Conservation (phyloP, 2,797 vertebrate species). For the Kryptopterus vitreolus region DNA sequence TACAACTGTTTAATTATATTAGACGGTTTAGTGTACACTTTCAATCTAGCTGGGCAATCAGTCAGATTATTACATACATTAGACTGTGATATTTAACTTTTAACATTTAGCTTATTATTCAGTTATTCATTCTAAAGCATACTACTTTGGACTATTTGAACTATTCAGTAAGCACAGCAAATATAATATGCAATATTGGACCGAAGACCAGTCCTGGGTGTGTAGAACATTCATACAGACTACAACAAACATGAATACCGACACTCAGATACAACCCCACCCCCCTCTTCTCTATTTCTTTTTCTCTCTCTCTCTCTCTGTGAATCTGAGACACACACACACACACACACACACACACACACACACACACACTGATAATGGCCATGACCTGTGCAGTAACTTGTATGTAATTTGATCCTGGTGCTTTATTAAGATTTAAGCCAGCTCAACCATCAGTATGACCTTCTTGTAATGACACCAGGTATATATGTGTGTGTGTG, state of each 20-base stretch:
- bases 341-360: constrained; percentile 13
- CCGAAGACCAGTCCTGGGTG: neutral
- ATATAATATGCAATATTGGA: neutral
- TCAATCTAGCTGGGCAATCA: neutral
- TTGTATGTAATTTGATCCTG: constrained; percentile 48
- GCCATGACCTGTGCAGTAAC: constrained; percentile 24
- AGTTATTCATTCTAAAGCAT: neutral
- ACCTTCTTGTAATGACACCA: constrained; percentile 21
- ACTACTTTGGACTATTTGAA: neutral
- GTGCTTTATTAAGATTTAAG: constrained; percentile 48
- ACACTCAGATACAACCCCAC: neutral
- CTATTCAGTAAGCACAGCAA: neutral
- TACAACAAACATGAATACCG: neutral
- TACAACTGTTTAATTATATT: neutral
- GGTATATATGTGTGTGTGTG: neutral
- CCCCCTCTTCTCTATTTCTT: neutral
- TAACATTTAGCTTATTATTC: neutral
- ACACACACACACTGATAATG: constrained; percentile 23
- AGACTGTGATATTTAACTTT: neutral
- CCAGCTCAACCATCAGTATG: constrained; percentile 41
- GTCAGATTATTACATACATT: neutral
- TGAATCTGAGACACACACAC: neutral
- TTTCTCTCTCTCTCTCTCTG: neutral
- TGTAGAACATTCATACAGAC: neutral
- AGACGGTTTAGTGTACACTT: too few species aligned